Evolutionary conservation across 2,888 invertebrate species (phyloP).

Genomic region (Sisyra nigra): DNA sequence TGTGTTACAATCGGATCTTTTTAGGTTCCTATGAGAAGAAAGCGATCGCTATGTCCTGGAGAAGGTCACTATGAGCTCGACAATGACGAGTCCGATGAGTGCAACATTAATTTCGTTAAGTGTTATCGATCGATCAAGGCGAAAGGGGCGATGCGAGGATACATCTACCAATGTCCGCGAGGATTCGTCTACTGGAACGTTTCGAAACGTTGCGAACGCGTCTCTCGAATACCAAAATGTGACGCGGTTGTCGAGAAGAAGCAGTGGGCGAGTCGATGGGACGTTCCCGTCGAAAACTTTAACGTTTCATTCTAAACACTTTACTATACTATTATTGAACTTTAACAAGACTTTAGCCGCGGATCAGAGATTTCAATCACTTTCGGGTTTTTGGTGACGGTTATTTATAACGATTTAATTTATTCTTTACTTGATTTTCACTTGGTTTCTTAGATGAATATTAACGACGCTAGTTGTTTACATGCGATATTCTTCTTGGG

Average conservation of each 20-base stretch:
- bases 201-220: conserved; percentile 58
- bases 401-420: too few relatives aligned
- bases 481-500: too few relatives aligned
- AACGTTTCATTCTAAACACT: conserved; percentile 29
- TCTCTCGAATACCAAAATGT: conserved; percentile 47
- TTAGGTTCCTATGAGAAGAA: conserved; percentile 44
- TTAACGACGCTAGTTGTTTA: too few relatives aligned
- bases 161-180: conserved; percentile 60
- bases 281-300: conserved; percentile 36
- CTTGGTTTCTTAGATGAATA: too few relatives aligned
- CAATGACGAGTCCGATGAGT: conserved; percentile 31
- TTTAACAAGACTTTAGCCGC: too few relatives aligned
- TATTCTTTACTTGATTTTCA: too few relatives aligned
- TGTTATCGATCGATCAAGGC: conserved; percentile 36
- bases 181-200: conserved; percentile 63
- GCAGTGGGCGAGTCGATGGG: conserved; percentile 32
- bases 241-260: conserved; percentile 23
- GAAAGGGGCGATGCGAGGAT: conserved; percentile 40
- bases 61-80: conserved; percentile 56
- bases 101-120: conserved; percentile 55
- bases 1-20: conserved; percentile 16
- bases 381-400: too few relatives aligned
- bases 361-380: too few relatives aligned
- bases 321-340: too few relatives aligned
- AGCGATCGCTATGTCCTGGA: conserved; percentile 40